Evolutionary conservation across 2,797 vertebrate genomes (phyloP).

Genomic region (Hafferia zeledoni): DNA sequence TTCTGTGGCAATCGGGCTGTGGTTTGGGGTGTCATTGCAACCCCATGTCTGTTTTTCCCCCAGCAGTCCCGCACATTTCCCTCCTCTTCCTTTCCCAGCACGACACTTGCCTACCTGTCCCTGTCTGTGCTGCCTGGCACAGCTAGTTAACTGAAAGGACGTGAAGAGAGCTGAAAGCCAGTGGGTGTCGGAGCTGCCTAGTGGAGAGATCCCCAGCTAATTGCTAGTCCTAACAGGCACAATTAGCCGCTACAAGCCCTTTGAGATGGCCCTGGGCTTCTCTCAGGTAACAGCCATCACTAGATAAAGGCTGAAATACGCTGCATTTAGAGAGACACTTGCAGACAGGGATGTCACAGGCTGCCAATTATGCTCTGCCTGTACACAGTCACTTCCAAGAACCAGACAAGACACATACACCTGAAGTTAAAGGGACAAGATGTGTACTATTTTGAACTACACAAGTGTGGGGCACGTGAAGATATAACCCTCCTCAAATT

Average conservation of each 20-base stretch:
- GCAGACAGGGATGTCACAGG: slow-evolving; percentile 81
- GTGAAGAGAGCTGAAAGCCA: slow-evolving; percentile 74
- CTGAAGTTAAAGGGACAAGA: slow-evolving; percentile 68
- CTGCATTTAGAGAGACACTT: slow-evolving; percentile 78
- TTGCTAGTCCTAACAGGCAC: slow-evolving; percentile 83
- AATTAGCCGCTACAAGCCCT: slow-evolving; percentile 84
- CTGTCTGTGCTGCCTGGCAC: slow-evolving; percentile 65
- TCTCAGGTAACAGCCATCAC: slow-evolving; percentile 81
- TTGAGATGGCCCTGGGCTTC: slow-evolving; percentile 80
- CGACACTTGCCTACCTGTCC: slow-evolving; percentile 65
- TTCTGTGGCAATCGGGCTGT: neutral
- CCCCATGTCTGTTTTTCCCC: neutral
- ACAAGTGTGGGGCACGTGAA: slow-evolving; percentile 1
- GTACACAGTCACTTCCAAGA: slow-evolving; percentile 76
- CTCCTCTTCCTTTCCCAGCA: neutral
- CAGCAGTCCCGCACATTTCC: neutral
- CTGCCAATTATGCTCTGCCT: slow-evolving; percentile 81
- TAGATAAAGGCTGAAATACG: slow-evolving; percentile 79
- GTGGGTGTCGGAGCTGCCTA: slow-evolving; percentile 76
- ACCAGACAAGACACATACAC: slow-evolving; percentile 67
- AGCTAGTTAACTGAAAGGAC: slow-evolving; percentile 73
- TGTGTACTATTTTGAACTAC: slow-evolving; percentile 66
- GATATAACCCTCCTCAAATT: slow-evolving; percentile 44
- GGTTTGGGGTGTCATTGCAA: neutral
- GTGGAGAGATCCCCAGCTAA: slow-evolving; percentile 78